Percentiles rank a stretch among this genome's conserved stretches.
Conservation (phyloP, 2,797 vertebrate species). For the Ceyx erithaca region DNA sequence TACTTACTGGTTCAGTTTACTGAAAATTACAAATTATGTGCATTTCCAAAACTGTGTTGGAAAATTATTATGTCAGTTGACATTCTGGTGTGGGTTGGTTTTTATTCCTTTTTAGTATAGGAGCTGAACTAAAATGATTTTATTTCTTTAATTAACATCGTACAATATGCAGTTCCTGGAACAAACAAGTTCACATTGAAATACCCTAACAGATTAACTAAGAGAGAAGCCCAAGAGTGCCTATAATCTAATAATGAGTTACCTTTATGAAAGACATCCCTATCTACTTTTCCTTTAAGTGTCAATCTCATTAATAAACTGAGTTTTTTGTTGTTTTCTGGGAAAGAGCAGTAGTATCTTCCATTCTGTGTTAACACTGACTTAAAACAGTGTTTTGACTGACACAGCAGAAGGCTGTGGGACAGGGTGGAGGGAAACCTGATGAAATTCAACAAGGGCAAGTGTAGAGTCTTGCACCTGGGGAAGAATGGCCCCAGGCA, state of each 20-base stretch:
- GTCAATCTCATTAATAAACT: not conserved
- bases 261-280: not conserved
- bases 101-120: not conserved
- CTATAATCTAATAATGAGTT: not conserved
- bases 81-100: fast-evolving
- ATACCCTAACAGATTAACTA: not conserved
- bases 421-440: no score
- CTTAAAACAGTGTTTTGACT: not conserved
- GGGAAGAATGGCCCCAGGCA: no score
- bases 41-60: not conserved
- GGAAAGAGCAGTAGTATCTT: not conserved
- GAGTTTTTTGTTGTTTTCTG: not conserved
- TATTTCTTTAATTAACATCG: not conserved
- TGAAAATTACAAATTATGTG: not conserved
- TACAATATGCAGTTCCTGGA: not conserved
- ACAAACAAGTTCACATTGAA: not conserved
- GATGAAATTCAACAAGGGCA: no score
- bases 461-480: no score
- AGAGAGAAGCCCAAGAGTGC: not conserved
- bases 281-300: not conserved
- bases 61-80: not conserved
- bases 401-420: no score
- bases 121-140: not conserved
- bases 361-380: not conserved
- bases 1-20: slow-evolving; percentile 4